phyloP scores from a whole-genome alignment of 1,140 invertebrate species.

The Tetragonula clypearis region DNA sequence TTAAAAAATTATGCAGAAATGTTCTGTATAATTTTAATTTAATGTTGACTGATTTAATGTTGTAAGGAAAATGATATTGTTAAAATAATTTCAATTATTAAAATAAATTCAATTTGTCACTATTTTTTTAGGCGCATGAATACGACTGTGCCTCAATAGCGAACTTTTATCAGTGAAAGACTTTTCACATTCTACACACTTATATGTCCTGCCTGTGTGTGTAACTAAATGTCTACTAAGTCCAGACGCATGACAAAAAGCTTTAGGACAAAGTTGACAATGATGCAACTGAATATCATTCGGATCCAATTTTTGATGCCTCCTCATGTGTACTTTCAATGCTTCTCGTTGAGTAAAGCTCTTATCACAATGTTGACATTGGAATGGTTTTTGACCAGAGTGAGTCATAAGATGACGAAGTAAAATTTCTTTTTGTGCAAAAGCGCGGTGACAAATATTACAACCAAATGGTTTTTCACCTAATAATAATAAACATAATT shows the following conservation, averaged over 20 bases:
- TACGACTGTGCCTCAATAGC: slow-evolving; percentile 84
- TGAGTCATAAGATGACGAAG: slow-evolving; percentile 93
- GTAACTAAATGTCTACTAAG: slow-evolving; percentile 87
- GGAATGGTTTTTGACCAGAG: slow-evolving; percentile 91
- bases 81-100: background rate
- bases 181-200: slow-evolving; percentile 86
- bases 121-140: slow-evolving; percentile 78
- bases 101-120: slow-evolving; percentile 47
- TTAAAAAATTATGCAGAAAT: slow-evolving; percentile 28
- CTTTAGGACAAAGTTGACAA: slow-evolving; percentile 86
- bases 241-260: slow-evolving; percentile 86
- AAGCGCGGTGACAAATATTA: slow-evolving; percentile 86
- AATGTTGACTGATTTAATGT: background rate
- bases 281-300: slow-evolving; percentile 84
- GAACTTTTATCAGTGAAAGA: slow-evolving; percentile 88
- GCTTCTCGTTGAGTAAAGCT: slow-evolving; percentile 88
- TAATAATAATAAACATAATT: slow-evolving; percentile 40
- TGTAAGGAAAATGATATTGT: background rate
- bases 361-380: slow-evolving; percentile 88
- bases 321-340: slow-evolving; percentile 84
- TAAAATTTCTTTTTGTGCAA: slow-evolving; percentile 91
- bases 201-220: slow-evolving; percentile 86
- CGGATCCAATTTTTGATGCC: slow-evolving; percentile 83
- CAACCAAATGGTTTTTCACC: slow-evolving; percentile 90
- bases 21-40: slow-evolving; percentile 7